phyloP scores from a whole-genome alignment of 2,797 vertebrate species.

The Notolabrus celidotus region DNA sequence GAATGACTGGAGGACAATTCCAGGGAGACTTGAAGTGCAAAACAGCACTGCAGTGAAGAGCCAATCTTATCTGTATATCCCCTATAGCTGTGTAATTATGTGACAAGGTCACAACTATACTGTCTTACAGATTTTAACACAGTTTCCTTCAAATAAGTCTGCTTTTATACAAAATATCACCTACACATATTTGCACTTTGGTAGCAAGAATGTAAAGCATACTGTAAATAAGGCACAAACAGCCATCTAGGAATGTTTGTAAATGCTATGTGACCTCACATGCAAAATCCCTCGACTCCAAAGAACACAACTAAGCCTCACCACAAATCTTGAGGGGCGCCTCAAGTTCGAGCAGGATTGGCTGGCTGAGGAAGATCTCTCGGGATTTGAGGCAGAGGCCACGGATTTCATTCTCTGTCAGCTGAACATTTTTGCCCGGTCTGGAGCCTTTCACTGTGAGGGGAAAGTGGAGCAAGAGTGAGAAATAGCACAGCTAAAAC shows the following conservation, averaged over 20 bases:
- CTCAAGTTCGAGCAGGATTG: conserved; percentile 88
- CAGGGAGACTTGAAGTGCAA: conserved; percentile 42
- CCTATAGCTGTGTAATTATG: conserved; percentile 24
- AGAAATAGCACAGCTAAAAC: background rate
- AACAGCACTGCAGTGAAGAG: conserved; percentile 38
- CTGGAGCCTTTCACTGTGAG: conserved; percentile 86
- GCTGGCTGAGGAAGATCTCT: conserved; percentile 90
- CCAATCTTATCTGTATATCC: conserved; percentile 23
- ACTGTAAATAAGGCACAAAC: conserved; percentile 9
- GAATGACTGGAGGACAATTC: conserved; percentile 29
- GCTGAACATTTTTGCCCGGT: conserved; percentile 89
- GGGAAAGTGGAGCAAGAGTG: conserved; percentile 16
- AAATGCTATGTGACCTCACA: conserved; percentile 35
- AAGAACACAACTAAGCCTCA: conserved; percentile 72
- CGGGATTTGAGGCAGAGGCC: conserved; percentile 89
- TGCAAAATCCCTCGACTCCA: conserved; percentile 37
- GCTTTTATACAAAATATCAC: background rate
- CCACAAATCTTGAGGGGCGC: conserved; percentile 89
- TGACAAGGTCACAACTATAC: conserved; percentile 35
- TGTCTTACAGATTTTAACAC: background rate
- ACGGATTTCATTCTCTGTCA: conserved; percentile 88
- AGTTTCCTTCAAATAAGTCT: background rate
- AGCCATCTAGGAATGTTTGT: conserved; percentile 26
- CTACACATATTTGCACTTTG: background rate
- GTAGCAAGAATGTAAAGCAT: background rate